phyloP scores from a whole-genome alignment of 2,888 invertebrate genomes.

The Aphrophora alni region DNA sequence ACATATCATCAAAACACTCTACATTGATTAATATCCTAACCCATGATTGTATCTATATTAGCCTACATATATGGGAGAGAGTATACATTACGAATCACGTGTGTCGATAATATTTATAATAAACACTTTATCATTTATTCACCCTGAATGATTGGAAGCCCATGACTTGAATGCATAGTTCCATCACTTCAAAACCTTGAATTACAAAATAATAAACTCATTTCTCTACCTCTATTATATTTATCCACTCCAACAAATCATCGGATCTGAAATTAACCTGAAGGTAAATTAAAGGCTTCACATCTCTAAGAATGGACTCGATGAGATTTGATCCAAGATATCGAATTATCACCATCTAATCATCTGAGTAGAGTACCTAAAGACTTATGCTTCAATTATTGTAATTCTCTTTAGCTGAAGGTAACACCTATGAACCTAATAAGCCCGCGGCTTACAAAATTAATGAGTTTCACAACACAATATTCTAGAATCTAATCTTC shows the following conservation, averaged over 20 bases:
- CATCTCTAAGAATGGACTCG: not conserved
- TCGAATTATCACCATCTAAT: not conserved
- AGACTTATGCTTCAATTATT: not conserved
- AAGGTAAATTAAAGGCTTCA: not conserved
- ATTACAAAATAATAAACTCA: constrained; percentile 9
- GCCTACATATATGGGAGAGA: no score
- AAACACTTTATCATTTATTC: no score
- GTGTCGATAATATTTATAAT: no score
- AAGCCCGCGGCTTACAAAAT: not conserved
- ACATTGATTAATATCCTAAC: no score
- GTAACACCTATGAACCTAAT: not conserved
- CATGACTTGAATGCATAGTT: no score
- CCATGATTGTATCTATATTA: no score
- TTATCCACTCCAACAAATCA: not conserved
- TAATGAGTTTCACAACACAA: not conserved
- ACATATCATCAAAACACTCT: no score
- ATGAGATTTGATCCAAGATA: not conserved
- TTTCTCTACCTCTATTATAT: not conserved
- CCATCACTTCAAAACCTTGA: no score
- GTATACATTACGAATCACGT: no score
- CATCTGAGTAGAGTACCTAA: not conserved
- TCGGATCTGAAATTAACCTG: not conserved
- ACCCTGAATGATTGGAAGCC: no score
- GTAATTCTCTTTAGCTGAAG: not conserved
- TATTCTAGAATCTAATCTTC: not conserved